These are phyloP conservation scores for Cheilosia vulpina DNA, from an alignment of 2,888 invertebrate genomes.

Conservation along the genomic window DNA sequence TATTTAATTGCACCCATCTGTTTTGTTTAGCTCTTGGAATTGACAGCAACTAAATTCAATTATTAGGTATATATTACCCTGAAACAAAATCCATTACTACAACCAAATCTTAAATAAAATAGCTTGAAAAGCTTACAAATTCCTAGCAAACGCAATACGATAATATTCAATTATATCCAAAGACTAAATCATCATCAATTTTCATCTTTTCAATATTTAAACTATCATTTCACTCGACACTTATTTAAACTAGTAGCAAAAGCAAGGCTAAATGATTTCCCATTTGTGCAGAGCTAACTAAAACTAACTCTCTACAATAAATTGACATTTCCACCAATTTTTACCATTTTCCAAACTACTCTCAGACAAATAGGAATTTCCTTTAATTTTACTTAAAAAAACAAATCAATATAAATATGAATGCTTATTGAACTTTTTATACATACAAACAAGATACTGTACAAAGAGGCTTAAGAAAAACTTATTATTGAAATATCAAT, in stretches of 20 bases:
- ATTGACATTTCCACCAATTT: constrained; percentile 43
- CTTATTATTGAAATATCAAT: constrained; percentile 13
- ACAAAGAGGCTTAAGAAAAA: constrained; percentile 22
- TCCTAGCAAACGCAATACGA: background rate
- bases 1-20: no score
- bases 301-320: background rate
- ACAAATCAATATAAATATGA: constrained; percentile 2
- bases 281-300: background rate
- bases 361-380: background rate
- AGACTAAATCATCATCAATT: background rate
- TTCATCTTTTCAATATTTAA: background rate
- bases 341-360: background rate
- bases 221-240: background rate
- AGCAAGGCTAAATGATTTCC: background rate
- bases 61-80: no score
- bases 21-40: no score
- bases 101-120: background rate
- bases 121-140: background rate
- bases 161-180: background rate
- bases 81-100: background rate
- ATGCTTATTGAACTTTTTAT: constrained; percentile 51
- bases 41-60: no score
- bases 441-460: constrained; percentile 28
- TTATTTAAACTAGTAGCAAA: background rate
- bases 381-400: constrained; percentile 17